Evolutionary conservation across 2,113 vertebrate genomes (phyloP).

Genomic region (Pluvialis apricaria): DNA sequence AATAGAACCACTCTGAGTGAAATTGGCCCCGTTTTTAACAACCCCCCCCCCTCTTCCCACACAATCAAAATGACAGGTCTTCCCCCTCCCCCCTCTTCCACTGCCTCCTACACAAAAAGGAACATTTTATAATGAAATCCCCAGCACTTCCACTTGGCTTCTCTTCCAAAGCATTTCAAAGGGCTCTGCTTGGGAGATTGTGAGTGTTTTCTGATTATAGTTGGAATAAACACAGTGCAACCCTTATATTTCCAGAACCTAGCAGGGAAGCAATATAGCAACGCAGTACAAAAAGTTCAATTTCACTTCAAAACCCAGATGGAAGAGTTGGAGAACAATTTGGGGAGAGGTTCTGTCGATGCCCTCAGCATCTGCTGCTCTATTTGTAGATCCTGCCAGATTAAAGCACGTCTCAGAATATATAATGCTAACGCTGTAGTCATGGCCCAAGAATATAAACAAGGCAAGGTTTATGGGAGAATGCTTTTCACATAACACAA

Average conservation of each 20-base stretch:
- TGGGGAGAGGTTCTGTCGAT: background rate
- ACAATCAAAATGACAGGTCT: background rate
- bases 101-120: background rate
- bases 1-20: background rate
- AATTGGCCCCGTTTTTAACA: background rate
- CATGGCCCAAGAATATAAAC: background rate
- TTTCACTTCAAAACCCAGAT: background rate
- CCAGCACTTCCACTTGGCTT: slow-evolving; percentile 16
- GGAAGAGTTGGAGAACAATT: slow-evolving; percentile 3
- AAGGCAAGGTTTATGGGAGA: background rate
- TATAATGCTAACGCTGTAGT: background rate
- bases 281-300: background rate
- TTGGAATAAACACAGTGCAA: background rate
- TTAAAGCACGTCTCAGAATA: background rate
- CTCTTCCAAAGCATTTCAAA: background rate
- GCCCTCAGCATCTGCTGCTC: slow-evolving; percentile 27
- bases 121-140: background rate
- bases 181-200: background rate
- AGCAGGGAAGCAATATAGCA: background rate
- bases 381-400: background rate
- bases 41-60: background rate
- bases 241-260: background rate
- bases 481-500: background rate
- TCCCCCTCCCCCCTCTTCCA: background rate
- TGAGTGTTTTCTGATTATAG: background rate